Conservation (phyloP, 2,113 vertebrate species). For the Sus scrofa region DNA sequence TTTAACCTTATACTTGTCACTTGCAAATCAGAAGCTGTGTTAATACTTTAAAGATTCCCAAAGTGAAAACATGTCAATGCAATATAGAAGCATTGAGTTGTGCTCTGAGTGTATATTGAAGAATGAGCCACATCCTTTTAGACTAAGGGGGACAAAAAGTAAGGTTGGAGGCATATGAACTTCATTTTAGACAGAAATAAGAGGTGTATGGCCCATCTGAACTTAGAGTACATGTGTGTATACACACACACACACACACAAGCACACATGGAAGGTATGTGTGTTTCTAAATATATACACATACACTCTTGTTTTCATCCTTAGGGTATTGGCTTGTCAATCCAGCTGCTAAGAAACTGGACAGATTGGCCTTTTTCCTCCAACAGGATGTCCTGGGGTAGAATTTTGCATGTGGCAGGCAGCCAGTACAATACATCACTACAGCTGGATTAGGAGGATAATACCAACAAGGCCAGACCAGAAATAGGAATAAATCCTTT, state of each 20-base stretch:
- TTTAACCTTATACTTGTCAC: slow-evolving; percentile 43
- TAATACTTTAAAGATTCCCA: background rate
- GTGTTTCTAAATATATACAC: background rate
- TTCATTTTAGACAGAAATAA: background rate
- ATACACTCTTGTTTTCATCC: background rate
- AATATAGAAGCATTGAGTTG: background rate
- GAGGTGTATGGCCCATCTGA: background rate
- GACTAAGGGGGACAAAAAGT: background rate
- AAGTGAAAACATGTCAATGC: slow-evolving; percentile 16
- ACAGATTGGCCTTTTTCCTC: slow-evolving; percentile 70
- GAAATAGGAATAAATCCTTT: slow-evolving; percentile 66
- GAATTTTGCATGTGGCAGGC: slow-evolving; percentile 75
- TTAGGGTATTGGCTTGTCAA: slow-evolving; percentile 47
- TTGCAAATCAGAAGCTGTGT: slow-evolving; percentile 31
- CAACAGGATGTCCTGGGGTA: slow-evolving; percentile 62
- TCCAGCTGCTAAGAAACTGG: slow-evolving; percentile 55
- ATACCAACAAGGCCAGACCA: slow-evolving; percentile 52
- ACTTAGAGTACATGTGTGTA: background rate
- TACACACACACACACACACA: background rate
- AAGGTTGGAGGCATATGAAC: background rate
- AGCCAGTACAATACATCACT: slow-evolving; percentile 72
- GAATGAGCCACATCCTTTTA: background rate
- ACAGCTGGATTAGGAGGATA: slow-evolving; percentile 78
- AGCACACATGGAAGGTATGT: background rate
- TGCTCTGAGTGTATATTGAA: background rate